Evolutionary conservation across 2,113 vertebrate genomes (phyloP), one percentile per base, ranked within the genome.

Genomic region (Fukomys damarensis): DNA sequence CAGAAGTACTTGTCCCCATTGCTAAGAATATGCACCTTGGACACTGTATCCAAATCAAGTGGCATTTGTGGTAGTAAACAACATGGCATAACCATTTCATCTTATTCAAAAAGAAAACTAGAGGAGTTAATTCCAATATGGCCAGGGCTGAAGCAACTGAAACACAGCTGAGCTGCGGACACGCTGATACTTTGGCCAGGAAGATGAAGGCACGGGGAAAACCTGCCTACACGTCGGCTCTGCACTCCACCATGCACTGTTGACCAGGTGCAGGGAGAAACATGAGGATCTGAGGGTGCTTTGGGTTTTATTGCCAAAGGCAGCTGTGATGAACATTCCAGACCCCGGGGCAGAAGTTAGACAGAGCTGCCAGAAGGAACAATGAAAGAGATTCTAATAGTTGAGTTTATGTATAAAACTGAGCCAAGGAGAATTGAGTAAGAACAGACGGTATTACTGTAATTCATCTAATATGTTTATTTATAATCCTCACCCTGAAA

Each of bases 301-400:
- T 52, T 56, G 77, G 91, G 66, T 97, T 97, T 98, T 93, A 94
- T 19, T 97, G 94, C 93, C 97, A 95, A 94, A 96, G 94, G 93
- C 93, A 94, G 94, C 94, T 96, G 91, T 94, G 91, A 96, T 83
- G 97, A 97, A 95, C 95, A 97, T 97, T 96, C 90, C 96, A 97
- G 96, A 96, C 38, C 87, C 94, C 61, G 76, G 85, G 93, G 96
- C 94, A 97, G 81, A 92, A 97, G 94, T 81, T 38, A 95, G 94
- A 66, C 68, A 81, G 96, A 95, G 91, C 85, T 91, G 94, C 97
- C 97, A 97, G 95, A 96, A 97, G 87, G 96, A 97, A 97, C 96
- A 97, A 96, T 93, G 95, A 86, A 96, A 96, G 72, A 41, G 91
- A 79, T 89, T 95, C 95, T 96, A 92, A 90, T 89, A 88, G 63